Base-by-base conservation (phyloP, 2,113 vertebrate species). In the Blennius ocellaris region DNA sequence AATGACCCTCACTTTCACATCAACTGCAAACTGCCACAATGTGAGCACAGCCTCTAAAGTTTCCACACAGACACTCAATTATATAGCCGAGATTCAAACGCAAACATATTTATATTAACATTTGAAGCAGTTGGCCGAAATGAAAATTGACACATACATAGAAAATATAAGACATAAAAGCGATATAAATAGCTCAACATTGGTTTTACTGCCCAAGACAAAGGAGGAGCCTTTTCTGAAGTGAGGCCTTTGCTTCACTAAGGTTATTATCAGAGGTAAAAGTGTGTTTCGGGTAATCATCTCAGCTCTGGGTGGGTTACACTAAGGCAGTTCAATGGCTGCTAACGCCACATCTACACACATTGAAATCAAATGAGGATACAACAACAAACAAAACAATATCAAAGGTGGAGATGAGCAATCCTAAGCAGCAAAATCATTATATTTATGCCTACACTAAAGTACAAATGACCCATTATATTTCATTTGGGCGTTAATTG, bases 291-390 rank as follows among this genome's bases (percentile, higher is more conserved):
- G 73, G 69, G 59, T 85, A 52, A 62, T 77, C 43, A 64, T 80
- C 82, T 90, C 71, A 66, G 76, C 61, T 81, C 30, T 66, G 74
- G 73, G 57, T 51, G 49, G 80, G 79, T 70, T 77, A 90, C 74
- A 51, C 84, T 90, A 92, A 91, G 89, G 87, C 90, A 89, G 84
- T 82, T 90, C 72, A 80, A 64, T 41, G 75, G 77, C 40, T 30
- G 44, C 73, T 71, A 81, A 82, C 41, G 51, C 74, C 78, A 78
- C 55, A 47, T 82, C 40, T 70, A 61, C 88, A 84, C 60, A 74
- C 52, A 50, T 14, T 39, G 16, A 82, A 80, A 82, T 74, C 45
- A 49, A 72, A 76, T 78, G 51, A 71, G 21, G 41, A 68, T 16
- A 62, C 59, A 66, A 59, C 21, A 30, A 30, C 21, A 30, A 30